A percentile compares a stretch with the other conserved stretches of the same genome.
phyloP scores from a whole-genome alignment of 2,113 vertebrate genomes.

The Eptesicus fuscus region DNA sequence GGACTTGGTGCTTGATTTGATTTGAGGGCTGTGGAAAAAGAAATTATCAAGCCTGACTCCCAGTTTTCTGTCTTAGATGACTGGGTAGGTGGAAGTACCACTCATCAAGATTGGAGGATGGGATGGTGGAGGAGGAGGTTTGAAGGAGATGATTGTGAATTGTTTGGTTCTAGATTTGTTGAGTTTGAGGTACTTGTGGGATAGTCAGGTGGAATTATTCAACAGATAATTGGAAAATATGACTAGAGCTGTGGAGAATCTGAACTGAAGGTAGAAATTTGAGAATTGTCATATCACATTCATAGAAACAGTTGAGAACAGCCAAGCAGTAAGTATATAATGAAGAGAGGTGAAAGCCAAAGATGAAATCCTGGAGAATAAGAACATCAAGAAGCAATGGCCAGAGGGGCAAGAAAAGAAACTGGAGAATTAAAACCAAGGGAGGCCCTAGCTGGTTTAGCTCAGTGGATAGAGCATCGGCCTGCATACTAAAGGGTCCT shows the following conservation, averaged over 20 bases:
- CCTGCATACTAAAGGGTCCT: too few species aligned
- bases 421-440: background rate
- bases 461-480: too few species aligned
- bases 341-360: background rate
- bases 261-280: background rate
- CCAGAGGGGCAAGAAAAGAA: background rate
- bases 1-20: conserved; percentile 5
- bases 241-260: background rate
- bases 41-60: background rate
- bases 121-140: background rate
- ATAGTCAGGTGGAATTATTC: background rate
- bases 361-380: background rate
- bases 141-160: background rate
- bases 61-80: conserved; percentile 3
- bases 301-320: background rate
- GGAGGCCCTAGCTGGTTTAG: background rate
- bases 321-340: background rate
- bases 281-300: background rate
- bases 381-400: background rate
- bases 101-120: background rate
- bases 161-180: conserved; percentile 24
- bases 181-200: background rate
- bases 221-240: conserved; percentile 5
- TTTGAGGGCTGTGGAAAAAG: background rate
- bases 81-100: background rate